Evolutionary conservation across 2,797 vertebrate genomes (phyloP).

Genomic region (Leucoraja ocellata): DNA sequence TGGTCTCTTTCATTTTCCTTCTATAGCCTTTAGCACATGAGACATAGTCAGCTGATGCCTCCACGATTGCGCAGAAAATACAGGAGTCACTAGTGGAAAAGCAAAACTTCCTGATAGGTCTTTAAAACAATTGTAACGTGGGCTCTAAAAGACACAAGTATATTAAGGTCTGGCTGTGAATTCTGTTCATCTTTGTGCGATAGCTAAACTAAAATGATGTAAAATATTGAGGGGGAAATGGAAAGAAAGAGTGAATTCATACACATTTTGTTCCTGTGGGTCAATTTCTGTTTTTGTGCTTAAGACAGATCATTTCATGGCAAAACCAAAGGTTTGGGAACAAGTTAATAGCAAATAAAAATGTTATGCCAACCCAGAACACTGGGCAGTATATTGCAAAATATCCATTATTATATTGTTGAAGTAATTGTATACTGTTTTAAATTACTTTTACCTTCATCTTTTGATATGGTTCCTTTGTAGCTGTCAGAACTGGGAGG

Average conservation of each 20-base stretch:
- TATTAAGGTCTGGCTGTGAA: not conserved
- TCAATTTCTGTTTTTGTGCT: not conserved
- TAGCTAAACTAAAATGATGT: not conserved
- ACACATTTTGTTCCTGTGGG: not conserved
- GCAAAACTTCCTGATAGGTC: not conserved
- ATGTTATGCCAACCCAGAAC: not conserved
- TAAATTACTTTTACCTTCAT: not conserved
- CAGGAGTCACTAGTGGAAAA: not conserved
- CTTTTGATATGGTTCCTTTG: not conserved
- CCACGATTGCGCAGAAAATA: not conserved
- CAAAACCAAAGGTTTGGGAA: not conserved
- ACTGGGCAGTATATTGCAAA: not conserved
- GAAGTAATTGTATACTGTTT: not conserved
- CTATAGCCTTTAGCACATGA: not conserved
- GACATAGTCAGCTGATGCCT: not conserved
- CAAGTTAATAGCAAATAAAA: not conserved
- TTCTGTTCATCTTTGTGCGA: not conserved
- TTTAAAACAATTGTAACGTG: not conserved
- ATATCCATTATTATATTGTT: too few species aligned
- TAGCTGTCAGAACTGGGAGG: conserved; percentile 98
- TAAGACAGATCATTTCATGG: not conserved
- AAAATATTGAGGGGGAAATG: not conserved
- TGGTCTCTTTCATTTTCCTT: not conserved
- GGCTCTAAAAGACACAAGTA: not conserved
- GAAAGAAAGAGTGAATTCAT: not conserved